Evolutionary conservation across 1,140 invertebrate species (phyloP), one percentile per base, ranked within the genome.

Genomic region (Panulirus ornatus): DNA sequence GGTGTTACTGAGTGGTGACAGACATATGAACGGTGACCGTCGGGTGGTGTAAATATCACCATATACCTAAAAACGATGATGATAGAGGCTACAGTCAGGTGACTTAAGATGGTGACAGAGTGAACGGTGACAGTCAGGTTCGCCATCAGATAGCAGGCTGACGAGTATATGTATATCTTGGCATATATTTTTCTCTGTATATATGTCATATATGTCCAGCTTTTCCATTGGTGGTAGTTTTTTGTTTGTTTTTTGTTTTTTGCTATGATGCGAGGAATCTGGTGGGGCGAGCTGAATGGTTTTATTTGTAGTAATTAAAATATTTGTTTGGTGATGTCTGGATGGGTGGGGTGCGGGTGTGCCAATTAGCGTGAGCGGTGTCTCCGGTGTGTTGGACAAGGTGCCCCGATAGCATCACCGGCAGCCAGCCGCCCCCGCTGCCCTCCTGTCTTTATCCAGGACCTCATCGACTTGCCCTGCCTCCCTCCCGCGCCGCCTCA

Each of bases 381-480:
- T 88, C 75, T 38, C 70, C 73, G 36, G 38, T 44, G 40, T 78
- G 75, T 78, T 58, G 51, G 42, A 79, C 85, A 79, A 44, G 36
- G 44, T 63, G 85, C 47, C 75, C 51, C 75, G 85, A 88, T 88
- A 88, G 75, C 85, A 88, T 88, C 85, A 78, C 75, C 73, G n/a
- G 30, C 51, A 42, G 34, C 34, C 51, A n/a, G n/a, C 38, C 38
- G 5, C 11, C 84, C 42, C 16, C 82, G n/a, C 36, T 19, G 73
- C 44, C 44, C 47, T 0, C 44, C 19, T 22, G 27, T 82, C 44
- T 22, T 79, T 58, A 36, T 22, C 78, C 58, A 51, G 9, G 2
- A 5, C 40, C 58, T 38, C 36, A 70, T 11, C 9, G 19, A 66
- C 82, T 30, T 71, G 44, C 40, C 66, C 34, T 44, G 36, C 14